Evolutionary conservation across 2,888 invertebrate genomes (phyloP), one percentile per base, ranked within the genome.

Genomic region (Lycia hirtaria): DNA sequence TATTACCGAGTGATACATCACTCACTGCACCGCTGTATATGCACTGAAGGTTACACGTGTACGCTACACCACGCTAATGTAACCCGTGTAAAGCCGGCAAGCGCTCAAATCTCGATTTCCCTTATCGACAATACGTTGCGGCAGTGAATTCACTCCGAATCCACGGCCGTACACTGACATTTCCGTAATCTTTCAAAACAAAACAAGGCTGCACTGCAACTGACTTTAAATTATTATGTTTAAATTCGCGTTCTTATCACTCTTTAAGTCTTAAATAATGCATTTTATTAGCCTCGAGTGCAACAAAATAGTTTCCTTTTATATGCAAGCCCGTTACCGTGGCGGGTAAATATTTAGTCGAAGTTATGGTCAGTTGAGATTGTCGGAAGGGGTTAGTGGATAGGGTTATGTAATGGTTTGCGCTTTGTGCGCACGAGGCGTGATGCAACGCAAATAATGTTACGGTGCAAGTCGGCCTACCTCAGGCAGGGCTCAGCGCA

Each of bases 31-130:
- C 30, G n/a, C 15, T n/a, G 43, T 28, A 7, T 10, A 47, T 32
- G 24, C 15, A 10, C 10, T 14, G 9, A 48, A 84, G 78, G 80
- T 80, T 79, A 82, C 86, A 85, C 86, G 85, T 86, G 85, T 76
- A 65, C 61, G 57, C 58, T 63, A 57, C 78, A 12, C 7, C 35
- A 7, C 17, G 22, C 38, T 85, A 84, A 77, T 72, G 72, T 67
- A 72, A 75, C 79, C 79, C 82, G 81, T 81, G 83, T 78, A 74
- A 73, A 65, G 67, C 68, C 68, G 68, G 68, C 68, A 67, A 66
- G 65, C 69, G 67, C 71, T 65, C 52, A 58, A 68, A 73, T 72
- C 70, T 69, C 53, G 59, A 65, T 71, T 72, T 72, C 62, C 61
- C 70, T 74, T 75, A 78, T 75, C 71, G 67, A 53, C 30, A 64